Base-by-base conservation (phyloP, 2,888 invertebrate genomes). In the Habrosyne pyritoides region DNA sequence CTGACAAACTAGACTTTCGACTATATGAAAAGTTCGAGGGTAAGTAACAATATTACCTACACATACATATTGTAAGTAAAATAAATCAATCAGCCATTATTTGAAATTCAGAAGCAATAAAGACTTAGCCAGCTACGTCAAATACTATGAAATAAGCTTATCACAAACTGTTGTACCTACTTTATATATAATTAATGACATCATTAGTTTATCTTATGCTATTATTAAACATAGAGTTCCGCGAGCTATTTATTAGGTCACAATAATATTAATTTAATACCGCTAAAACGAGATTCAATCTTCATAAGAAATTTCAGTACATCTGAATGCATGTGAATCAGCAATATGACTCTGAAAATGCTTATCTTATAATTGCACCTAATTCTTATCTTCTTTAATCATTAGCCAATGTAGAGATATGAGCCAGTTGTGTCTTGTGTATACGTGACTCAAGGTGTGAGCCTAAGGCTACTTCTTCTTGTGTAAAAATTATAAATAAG, bases 11-110 rank as follows among this genome's bases (percentile, higher is more conserved):
- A 71, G 96, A 97, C 91, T 97, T 97, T 86, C 95, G 96, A 77
- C 94, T 96, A 62, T 96, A 96, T 84, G 97, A 98, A 87, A 98
- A 97, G 88, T 98, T 98, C 91, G 98, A 98, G 96, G 98, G 98
- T 98, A 91, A 66, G 63, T 52, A 4, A 36, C 14, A 36, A 8
- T n/a, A n/a, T n/a, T n/a, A n/a, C n/a, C n/a, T n/a, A n/a, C n/a
- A n/a, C 42, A 18, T 42, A 42, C 18, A 7, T 18, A 6, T 2
- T 18, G n/a, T 33, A 42, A 12, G 2, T 4, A n/a, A 36, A 10
- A 14, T 36, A 14, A 36, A 14, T 14, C n/a, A 36, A 36, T 14
- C 2, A 42, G 18, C 1, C 1, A 42, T 5, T 3, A 8, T 18
- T 18, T 6, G 18, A 18, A 2, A 42, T 42, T 6, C 7, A 24